Conservation (phyloP, 2,797 vertebrate genomes). For the Linurgus olivaceus region DNA sequence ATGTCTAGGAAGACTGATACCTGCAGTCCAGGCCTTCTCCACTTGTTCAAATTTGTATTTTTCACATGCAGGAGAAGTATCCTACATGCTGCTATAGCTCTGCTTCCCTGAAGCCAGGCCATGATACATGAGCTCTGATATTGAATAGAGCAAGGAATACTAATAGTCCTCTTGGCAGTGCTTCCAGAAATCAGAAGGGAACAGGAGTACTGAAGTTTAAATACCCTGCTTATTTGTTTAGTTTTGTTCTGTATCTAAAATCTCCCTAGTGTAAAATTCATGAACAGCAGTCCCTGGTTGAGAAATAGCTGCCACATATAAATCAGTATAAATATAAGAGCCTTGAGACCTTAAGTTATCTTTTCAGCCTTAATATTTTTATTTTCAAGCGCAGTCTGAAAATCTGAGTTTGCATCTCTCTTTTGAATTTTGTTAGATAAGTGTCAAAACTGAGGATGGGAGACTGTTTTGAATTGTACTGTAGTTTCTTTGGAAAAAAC, state of each 20-base stretch:
- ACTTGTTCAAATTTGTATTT: not conserved
- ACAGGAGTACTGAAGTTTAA: not conserved
- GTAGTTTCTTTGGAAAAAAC: not conserved
- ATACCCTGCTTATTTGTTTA: not conserved
- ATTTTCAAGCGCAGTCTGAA: not conserved
- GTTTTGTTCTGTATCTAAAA: not conserved
- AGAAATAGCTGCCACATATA: not conserved
- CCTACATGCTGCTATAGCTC: not conserved
- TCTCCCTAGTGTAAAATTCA: not conserved
- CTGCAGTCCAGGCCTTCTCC: not conserved
- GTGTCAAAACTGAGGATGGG: not conserved
- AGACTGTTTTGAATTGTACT: not conserved
- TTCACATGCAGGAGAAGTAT: not conserved
- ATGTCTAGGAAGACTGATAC: not conserved
- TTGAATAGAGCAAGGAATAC: not conserved
- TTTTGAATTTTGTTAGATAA: not conserved
- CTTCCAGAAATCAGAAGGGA: not conserved
- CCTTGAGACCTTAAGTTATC: not conserved
- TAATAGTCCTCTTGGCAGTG: not conserved
- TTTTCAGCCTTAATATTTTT: not conserved
- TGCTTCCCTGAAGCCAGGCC: not conserved
- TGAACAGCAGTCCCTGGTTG: not conserved
- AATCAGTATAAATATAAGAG: not conserved
- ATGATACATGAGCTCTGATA: not conserved
- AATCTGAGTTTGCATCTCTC: not conserved